Conservation (phyloP, 2,113 vertebrate genomes). For the Noctilio leporinus region DNA sequence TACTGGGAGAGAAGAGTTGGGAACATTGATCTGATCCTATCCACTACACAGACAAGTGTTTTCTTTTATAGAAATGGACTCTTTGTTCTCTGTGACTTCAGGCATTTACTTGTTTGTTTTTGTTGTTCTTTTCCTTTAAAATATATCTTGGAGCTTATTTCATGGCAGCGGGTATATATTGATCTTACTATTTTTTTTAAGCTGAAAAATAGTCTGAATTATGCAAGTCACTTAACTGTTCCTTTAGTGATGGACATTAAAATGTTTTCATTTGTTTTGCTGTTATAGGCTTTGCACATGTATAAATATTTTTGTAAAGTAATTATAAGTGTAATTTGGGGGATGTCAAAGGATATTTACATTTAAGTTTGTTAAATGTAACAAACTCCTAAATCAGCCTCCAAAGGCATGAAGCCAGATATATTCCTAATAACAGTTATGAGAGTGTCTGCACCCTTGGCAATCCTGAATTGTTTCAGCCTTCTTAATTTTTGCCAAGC, state of each 20-base stretch:
- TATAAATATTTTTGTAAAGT: not conserved
- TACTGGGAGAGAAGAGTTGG: not conserved
- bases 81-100: not conserved
- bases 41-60: not conserved
- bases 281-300: not conserved
- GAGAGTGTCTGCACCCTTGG: not conserved
- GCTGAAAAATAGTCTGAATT: not conserved
- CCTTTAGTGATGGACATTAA: not conserved
- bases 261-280: not conserved
- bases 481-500: not conserved
- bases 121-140: not conserved
- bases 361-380: not conserved
- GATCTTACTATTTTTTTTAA: not conserved
- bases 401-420: not conserved
- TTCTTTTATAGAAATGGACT: not conserved
- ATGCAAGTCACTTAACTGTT: not conserved
- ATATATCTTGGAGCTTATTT: not conserved
- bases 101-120: not conserved
- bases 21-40: not conserved
- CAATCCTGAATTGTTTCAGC: not conserved
- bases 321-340: not conserved
- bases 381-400: not conserved
- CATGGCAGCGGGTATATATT: not conserved
- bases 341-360: not conserved
- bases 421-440: not conserved